phyloP scores from a whole-genome alignment of 2,113 vertebrate genomes.

The Struthidea cinerea region DNA sequence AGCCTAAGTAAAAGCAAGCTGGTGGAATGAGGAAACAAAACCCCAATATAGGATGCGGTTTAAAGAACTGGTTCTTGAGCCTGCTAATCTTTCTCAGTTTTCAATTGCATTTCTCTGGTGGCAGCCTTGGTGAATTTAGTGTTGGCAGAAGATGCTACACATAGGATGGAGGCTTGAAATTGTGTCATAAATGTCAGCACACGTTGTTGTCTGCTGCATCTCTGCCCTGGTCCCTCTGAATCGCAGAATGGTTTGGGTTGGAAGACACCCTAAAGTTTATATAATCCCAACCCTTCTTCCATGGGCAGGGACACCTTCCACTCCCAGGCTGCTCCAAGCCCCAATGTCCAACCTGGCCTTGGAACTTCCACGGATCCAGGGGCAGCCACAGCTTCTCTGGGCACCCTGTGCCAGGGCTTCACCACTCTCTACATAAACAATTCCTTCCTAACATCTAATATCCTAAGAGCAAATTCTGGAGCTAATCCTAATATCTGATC shows the following conservation, averaged over 20 bases:
- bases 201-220: neutral
- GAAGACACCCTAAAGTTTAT: neutral
- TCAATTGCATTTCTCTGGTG: neutral
- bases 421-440: neutral
- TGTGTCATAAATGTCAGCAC: neutral
- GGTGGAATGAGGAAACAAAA: neutral
- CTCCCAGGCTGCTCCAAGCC: neutral
- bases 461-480: too few relatives aligned
- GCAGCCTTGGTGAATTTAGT: neutral
- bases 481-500: too few relatives aligned
- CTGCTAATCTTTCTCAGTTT: neutral
- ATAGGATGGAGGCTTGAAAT: neutral
- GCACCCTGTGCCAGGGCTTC: neutral
- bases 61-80: neutral
- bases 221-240: neutral
- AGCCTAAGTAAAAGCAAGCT: neutral
- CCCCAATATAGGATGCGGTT: neutral
- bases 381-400: neutral
- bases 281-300: neutral
- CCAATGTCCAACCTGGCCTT: fast-evolving
- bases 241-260: neutral
- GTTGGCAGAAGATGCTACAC: neutral
- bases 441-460: neutral
- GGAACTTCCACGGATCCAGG: neutral
- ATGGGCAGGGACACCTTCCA: neutral